Base-by-base conservation (phyloP, 2,797 vertebrate species). In the Pseudomugil tenellus region DNA sequence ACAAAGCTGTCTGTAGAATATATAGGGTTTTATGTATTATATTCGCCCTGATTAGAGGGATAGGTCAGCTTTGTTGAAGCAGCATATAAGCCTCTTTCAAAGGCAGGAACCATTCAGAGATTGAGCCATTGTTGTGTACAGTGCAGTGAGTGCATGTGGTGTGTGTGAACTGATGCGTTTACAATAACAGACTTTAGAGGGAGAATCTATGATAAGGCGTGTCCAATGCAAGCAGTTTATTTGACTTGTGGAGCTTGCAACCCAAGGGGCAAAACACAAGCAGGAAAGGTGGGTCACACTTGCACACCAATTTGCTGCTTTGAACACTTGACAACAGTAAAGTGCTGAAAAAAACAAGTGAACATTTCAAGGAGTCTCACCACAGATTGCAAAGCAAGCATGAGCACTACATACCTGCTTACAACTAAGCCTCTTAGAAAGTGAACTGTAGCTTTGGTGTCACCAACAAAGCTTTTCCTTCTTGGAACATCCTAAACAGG, bases 71-170 rank as follows among this genome's bases (percentile, higher is more conserved):
- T 70, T 72, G 71, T 58, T 63, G 54, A 72, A 29, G 60, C 60
- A 34, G 62, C 55, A 65, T 72, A 57, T 72, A 77, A 86, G 49
- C 79, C 25, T 52, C 25, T 61, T 74, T 76, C 51, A 77, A 68
- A 76, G 61, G 49, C 63, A 29, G 14, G 58, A 61, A 74, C 62
- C 41, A 73, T 55, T 61, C 59, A 73, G 65, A 67, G 58, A 77
- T 74, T 51, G 37, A 19, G 46, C 48, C 46, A 51, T 69, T 58
- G 74, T 64, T 48, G n/a, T 48, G 34, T 28, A 43, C 28, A 23
- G 6, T 49, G 39, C 37, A 29, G 9, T 67, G 35, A 46, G 58
- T 10, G 26, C 58, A 35, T 28, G 16, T 62, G 55, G 17, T 37
- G 19, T 46, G 35, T 11, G 16, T 48, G 43, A 59, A 34, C 31